These are phyloP conservation scores for Drosophila mimica DNA, from an alignment of 2,888 invertebrate genomes.

Conservation along the genomic window DNA sequence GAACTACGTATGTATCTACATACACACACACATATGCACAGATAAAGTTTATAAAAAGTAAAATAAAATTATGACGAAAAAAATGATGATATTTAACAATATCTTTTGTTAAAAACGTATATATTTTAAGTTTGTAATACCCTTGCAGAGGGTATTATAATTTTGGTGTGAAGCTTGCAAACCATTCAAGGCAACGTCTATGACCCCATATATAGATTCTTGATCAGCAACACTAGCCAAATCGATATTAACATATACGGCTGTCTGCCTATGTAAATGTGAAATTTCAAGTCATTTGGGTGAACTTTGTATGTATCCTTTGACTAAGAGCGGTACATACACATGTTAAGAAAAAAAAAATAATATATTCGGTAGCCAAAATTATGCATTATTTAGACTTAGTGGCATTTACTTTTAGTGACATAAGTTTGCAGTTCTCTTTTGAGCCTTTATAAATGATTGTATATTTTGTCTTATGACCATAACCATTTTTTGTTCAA, in stretches of 20 bases:
- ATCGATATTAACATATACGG: neutral
- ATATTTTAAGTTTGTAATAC: neutral
- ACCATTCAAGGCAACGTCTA: neutral
- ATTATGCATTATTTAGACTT: neutral
- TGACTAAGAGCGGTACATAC: neutral
- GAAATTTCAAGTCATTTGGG: neutral
- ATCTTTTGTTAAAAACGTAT: neutral
- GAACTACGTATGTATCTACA: neutral
- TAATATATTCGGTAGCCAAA: too few species aligned
- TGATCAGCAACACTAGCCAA: neutral
- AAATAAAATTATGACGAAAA: neutral
- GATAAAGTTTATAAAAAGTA: neutral
- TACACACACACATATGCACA: neutral
- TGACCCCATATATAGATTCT: neutral
- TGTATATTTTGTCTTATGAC: neutral
- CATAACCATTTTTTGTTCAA: too few species aligned
- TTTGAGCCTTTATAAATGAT: neutral
- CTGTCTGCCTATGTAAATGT: neutral
- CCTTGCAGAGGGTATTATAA: neutral
- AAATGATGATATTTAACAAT: neutral
- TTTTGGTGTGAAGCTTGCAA: neutral
- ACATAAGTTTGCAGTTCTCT: neutral
- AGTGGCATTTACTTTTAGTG: neutral
- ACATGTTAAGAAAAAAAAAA: neutral
- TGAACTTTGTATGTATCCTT: neutral